Conservation (phyloP, 1,140 invertebrate genomes). For the Cotesia glomerata region DNA sequence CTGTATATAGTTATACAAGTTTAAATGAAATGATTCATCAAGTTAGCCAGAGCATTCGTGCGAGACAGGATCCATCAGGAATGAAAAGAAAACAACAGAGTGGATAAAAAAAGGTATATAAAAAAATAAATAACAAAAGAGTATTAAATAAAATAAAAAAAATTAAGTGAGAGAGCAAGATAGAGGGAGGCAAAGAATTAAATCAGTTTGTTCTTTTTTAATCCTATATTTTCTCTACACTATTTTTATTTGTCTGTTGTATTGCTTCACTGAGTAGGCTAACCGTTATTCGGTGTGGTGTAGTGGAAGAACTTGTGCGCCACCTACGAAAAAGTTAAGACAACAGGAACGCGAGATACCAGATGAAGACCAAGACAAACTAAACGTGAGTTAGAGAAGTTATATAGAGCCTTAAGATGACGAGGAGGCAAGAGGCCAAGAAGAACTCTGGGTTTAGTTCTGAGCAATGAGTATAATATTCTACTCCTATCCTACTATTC, state of each 20-base stretch:
- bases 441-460: neutral
- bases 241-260: neutral
- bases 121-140: neutral
- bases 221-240: neutral
- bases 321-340: slow-evolving; percentile 13
- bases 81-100: neutral
- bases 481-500: no score
- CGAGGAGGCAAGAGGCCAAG: neutral
- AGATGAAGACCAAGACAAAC: neutral
- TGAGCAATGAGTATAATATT: neutral
- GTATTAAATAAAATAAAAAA: neutral
- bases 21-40: slow-evolving; percentile 13
- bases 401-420: no score
- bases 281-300: slow-evolving; percentile 2
- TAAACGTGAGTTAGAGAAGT: neutral
- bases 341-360: neutral
- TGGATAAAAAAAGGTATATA: neutral
- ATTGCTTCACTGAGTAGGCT: slow-evolving; percentile 5
- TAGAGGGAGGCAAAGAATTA: neutral
- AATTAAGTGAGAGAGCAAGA: neutral
- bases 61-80: neutral
- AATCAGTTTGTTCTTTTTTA: neutral
- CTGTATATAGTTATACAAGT: neutral
- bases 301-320: neutral
- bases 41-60: slow-evolving; percentile 1